Base-by-base conservation (phyloP, 2,888 invertebrate species). In the Sicus ferrugineus region DNA sequence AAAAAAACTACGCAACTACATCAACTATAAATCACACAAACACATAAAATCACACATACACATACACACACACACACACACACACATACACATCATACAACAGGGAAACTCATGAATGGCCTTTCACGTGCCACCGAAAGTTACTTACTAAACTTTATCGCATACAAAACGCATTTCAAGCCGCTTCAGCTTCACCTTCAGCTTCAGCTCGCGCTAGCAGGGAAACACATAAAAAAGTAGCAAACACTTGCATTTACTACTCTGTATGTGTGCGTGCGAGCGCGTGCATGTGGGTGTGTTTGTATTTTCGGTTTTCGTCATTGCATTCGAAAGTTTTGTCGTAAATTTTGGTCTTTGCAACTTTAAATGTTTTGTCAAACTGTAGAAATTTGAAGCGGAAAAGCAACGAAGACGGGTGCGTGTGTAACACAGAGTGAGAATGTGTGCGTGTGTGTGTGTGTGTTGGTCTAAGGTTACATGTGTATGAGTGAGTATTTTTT, bases 291-390 rank as follows among this genome's bases (percentile, higher is more conserved):
- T 21, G 23, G 23, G 64, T 34, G 38, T 64, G 58, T 26, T 21
- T 4, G 26, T 21, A 23, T 54, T 16, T 54, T 54, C 16, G 21
- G 54, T 34, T 9, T 34, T 21, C 34, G 58, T 34, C 34, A 59
- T 23, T 59, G 64, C 64, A 64, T 64, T 64, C 23, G 31, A 64
- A 64, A 64, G 64, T 64, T 64, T 64, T 50, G 34, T 52, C 64
- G 64, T 64, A 64, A 64, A 64, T 64, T 64, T 50, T 64, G 30
- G 21, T 31, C 34, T 52, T 50, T 50, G 64, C 34, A 50, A 64
- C 64, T 50, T 52, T 34, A 64, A 64, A 64, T 64, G 64, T 50
- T 52, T 52, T 50, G 30, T 30, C 64, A 64, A 64, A 64, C 64
- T 64, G 64, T 64, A 52, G 64, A 64, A 52, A 52, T 52, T 31